Evolutionary conservation across 2,113 vertebrate species (phyloP), one percentile per base, ranked within the genome.

Genomic region (Tichodroma muraria): DNA sequence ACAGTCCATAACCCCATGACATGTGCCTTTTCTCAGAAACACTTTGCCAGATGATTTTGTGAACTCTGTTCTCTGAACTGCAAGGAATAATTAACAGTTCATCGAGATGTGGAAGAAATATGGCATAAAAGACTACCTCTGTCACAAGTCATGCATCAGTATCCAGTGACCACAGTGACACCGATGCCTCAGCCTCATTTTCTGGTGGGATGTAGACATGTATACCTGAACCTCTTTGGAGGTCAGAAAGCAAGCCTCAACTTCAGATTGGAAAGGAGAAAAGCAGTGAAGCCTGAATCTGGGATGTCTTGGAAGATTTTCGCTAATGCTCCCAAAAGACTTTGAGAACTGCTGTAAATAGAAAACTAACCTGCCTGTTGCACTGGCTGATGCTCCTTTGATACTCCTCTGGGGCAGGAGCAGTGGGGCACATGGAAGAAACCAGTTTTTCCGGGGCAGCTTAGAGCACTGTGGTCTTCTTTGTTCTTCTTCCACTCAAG

Each of bases 371-470:
- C n/a, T 54, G 19, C 35, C 30, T n/a, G 13, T 27, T 33, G 44
- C 44, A 40, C 24, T 37, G 25, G 4, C 14, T 42, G 65, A 68
- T n/a, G n/a, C n/a, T n/a, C n/a, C n/a, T n/a, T n/a, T 28, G 17
- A 9, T 3, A 33, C 27, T 31, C 38, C 83, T 20, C 33, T 57
- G 52, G 23, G 19, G 15, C 23, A 65, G 63, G 57, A 80, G 28
- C 25, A 45, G 25, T 7, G 31, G 40, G 17, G 27, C 24, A 40
- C 0, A 0, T 8, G 44, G n/a, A 49, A 35, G 23, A 30, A 65
- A 37, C 2, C 44, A 33, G 13, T 5, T 66, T 75, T 61, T 80
- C 7, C 21, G 66, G 35, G 30, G 23, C 42, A 70, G 6, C 40
- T 77, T 45, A n/a, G 22, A 73, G 38, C 23, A 38, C 60, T 40